Base-by-base conservation (phyloP, 2,797 vertebrate genomes). In the Lateolabrax maculatus region DNA sequence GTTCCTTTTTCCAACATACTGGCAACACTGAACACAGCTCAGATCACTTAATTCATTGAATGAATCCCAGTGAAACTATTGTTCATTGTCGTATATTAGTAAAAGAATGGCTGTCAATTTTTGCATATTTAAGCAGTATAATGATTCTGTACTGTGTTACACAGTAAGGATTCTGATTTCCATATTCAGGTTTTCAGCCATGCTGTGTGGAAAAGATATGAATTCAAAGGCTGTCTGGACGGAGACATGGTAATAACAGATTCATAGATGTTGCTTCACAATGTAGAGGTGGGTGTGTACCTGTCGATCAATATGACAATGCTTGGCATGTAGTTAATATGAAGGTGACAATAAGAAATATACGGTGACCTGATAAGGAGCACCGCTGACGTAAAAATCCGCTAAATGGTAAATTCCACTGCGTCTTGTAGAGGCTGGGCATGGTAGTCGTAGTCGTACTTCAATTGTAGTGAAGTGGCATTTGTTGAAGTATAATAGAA, bases 211-310 rank as follows among this genome's bases (percentile, higher is more conserved):
- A 62, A 16, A 66, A 60, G 34, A 79, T 18, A 21, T 3, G 60
- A 36, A 65, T 57, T 72, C 31, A 79, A 81, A 79, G 37, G 55
- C 48, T 15, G 29, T 27, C 44, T 63, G 63, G 62, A 66, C 62
- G 63, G 57, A 68, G 48, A 68, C 52, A 9, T 51, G 63, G 31
- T 69, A 13, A 63, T 63, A 62, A 58, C 60, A 58, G 52, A 80
- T 57, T 58, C 18, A 13, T 21, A 3, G 29, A 65, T 34, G 62
- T 71, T 51, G 49, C 27, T 15, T 27, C 58, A 49, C 57, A 68
- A 57, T 36, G 3, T 9, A 2, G 39, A 57, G 61, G 58, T 39
- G 48, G 75, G 8, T 69, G 43, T 49, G 34, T 37, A 39, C 58
- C 25, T n/a, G 64, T 63, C 69, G 43, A 25, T 58, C 60, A 67